phyloP scores from a whole-genome alignment of 92 coral and sea anemone genomes.

The Porites lobata region DNA sequence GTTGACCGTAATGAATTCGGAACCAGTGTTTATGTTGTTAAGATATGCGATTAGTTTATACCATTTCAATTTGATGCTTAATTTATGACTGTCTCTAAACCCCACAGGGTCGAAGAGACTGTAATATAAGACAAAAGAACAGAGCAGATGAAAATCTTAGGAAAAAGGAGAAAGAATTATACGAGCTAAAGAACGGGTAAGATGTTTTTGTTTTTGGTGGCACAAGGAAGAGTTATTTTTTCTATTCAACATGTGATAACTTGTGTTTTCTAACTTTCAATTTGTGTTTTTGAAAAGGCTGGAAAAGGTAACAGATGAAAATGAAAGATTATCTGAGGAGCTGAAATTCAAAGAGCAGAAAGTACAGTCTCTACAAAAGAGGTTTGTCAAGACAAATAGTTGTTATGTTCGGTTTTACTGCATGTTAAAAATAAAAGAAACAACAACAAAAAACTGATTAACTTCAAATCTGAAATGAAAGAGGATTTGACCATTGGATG shows the following conservation, averaged over 20 bases:
- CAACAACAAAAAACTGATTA: too few species aligned
- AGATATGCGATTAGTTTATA: too few species aligned
- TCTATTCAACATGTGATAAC: not conserved
- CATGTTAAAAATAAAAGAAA: not conserved
- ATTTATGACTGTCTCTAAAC: not conserved
- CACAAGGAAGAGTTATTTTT: too few species aligned
- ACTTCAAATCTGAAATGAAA: too few species aligned
- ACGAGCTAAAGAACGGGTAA: slow-evolving; percentile 91
- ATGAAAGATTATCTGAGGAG: slow-evolving; percentile 77
- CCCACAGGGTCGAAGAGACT: slow-evolving; percentile 75
- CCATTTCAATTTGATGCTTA: too few species aligned
- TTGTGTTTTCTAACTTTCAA: not conserved
- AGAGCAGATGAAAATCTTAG: slow-evolving; percentile 81
- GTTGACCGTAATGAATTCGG: too few species aligned
- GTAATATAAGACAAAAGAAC: slow-evolving; percentile 51
- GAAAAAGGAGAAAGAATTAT: slow-evolving; percentile 83
- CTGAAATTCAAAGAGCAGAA: slow-evolving; percentile 85
- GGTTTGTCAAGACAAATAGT: slow-evolving; percentile 48
- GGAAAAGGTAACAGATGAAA: slow-evolving; percentile 77
- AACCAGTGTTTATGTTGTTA: too few species aligned
- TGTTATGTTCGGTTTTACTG: too few species aligned
- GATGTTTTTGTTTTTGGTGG: not conserved
- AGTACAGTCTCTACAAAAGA: slow-evolving; percentile 82
- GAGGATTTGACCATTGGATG: too few species aligned
- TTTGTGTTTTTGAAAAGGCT: slow-evolving; percentile 52